Evolutionary conservation across 1,140 invertebrate genomes (phyloP).

Genomic region (Drosophila tsacasi): DNA sequence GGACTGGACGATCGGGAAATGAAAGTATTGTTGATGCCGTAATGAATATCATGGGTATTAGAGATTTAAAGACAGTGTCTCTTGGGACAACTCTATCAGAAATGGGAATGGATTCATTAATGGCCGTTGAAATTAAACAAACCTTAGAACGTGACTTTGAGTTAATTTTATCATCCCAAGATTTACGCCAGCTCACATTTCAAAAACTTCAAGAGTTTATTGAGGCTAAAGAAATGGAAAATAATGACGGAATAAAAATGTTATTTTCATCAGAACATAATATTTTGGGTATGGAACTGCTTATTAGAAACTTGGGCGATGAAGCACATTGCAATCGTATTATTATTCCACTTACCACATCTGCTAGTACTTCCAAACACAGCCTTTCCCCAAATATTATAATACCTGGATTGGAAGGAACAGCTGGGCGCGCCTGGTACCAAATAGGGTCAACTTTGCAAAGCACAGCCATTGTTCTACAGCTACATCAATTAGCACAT

Average conservation of each 20-base stretch:
- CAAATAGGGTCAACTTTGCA: conserved; percentile 58
- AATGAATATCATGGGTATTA: conserved; percentile 88
- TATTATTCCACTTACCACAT: conserved; percentile 72
- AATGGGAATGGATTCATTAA: conserved; percentile 95
- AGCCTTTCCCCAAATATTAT: conserved; percentile 88
- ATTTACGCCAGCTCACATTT: conserved; percentile 89
- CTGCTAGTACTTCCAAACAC: conserved; percentile 76
- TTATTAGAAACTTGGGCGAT: conserved; percentile 87
- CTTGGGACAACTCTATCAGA: conserved; percentile 92
- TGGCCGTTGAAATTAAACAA: conserved; percentile 95
- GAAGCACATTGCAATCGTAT: conserved; percentile 83
- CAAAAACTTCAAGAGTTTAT: conserved; percentile 88
- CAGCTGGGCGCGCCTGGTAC: conserved; percentile 85
- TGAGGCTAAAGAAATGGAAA: conserved; percentile 86
- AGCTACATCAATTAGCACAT: conserved; percentile 62
- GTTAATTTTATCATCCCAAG: conserved; percentile 91
- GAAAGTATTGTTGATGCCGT: conserved; percentile 89
- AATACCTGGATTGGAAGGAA: conserved; percentile 93
- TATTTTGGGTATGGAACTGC: conserved; percentile 85
- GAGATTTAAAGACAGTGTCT: conserved; percentile 88
- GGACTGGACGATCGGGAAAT: conserved; percentile 86
- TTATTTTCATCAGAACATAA: conserved; percentile 69
- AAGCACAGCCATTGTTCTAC: conserved; percentile 59
- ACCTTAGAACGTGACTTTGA: conserved; percentile 93
- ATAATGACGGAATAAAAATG: conserved; percentile 84